These are phyloP conservation scores for Crocodylus rhombifer DNA, from an alignment of 2,797 vertebrate genomes.

Conservation along the genomic window DNA sequence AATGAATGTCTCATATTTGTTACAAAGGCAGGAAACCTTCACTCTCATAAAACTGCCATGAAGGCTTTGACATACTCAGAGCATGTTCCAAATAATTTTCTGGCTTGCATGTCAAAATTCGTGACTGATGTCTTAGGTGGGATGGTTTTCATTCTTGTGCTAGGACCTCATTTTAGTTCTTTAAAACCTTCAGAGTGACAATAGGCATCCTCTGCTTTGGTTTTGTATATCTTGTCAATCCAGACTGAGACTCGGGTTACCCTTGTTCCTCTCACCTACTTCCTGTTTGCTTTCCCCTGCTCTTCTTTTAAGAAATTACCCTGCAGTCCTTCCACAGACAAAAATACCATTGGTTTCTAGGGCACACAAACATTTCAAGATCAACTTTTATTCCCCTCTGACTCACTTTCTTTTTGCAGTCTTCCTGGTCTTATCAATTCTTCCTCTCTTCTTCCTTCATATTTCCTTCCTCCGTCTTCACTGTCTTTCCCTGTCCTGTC, in stretches of 20 bases:
- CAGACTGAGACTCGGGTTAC: not conserved
- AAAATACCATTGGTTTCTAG: not conserved
- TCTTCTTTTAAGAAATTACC: not conserved
- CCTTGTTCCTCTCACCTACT: not conserved
- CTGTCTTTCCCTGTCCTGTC: not conserved
- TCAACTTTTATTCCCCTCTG: slow-evolving; percentile 46
- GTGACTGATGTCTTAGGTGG: not conserved
- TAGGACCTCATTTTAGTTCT: not conserved
- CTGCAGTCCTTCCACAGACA: not conserved
- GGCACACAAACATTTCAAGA: not conserved
- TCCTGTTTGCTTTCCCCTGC: not conserved
- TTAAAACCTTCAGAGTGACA: not conserved
- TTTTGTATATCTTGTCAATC: not conserved
- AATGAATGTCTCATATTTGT: not conserved
- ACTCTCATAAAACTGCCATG: not conserved
- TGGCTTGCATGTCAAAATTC: not conserved
- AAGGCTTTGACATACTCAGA: not conserved
- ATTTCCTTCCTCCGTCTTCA: not conserved
- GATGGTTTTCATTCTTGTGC: not conserved
- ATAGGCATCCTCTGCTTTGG: not conserved
- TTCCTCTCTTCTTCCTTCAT: not conserved
- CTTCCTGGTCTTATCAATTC: not conserved
- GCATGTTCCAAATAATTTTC: not conserved
- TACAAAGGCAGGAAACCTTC: not conserved
- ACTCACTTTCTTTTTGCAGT: not conserved